phyloP scores from a whole-genome alignment of 2,113 vertebrate genomes.

The Tringa solitaria region DNA sequence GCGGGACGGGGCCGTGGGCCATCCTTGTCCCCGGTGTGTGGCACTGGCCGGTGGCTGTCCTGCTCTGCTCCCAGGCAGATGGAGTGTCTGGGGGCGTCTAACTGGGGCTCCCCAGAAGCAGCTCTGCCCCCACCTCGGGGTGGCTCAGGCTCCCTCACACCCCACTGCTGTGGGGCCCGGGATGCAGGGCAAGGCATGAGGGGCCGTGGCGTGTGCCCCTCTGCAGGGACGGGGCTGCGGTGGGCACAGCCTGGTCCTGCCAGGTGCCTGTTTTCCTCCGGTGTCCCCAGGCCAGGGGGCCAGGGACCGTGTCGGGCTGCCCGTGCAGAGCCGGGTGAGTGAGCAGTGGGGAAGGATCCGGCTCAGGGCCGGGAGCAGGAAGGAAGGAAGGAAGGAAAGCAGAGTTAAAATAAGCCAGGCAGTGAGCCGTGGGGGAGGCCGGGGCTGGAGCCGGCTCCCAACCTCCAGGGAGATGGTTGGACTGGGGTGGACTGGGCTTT shows the following conservation, averaged over 20 bases:
- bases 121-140: background rate
- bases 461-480: background rate
- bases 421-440: background rate
- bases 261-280: rapidly evolving
- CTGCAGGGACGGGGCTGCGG: background rate
- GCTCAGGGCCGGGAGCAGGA: slow-evolving; percentile 41
- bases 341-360: background rate
- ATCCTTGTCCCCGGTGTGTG: rapidly evolving
- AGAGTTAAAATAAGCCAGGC: slow-evolving; percentile 55
- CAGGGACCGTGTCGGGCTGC: background rate
- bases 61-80: rapidly evolving
- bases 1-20: rapidly evolving
- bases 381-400: slow-evolving; percentile 67
- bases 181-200: background rate
- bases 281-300: background rate
- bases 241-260: background rate
- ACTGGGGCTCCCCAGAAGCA: background rate
- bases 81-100: rapidly evolving
- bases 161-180: background rate
- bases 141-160: background rate
- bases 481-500: background rate
- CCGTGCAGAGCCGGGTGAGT: background rate
- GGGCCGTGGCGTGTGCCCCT: rapidly evolving
- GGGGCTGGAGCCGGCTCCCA: background rate
- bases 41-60: background rate